Percentiles rank a stretch among this genome's conserved stretches.
Evolutionary conservation across 37 sponge, comb jelly and placozoan genomes (phyloP).

Genomic region (Oscarella lobularis): DNA sequence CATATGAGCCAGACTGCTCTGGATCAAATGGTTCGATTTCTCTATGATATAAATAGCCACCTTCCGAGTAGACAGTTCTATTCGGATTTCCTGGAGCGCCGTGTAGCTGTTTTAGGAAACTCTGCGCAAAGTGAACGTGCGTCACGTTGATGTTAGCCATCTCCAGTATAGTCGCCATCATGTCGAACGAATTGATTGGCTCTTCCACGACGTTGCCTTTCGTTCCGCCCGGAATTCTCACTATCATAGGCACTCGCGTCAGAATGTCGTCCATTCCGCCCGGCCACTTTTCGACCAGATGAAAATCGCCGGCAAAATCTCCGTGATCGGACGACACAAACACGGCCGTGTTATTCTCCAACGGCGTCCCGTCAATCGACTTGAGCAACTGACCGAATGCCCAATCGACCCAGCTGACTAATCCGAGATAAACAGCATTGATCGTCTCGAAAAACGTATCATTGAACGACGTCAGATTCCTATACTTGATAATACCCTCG

Average conservation of each 20-base stretch:
- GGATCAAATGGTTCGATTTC: constrained; percentile 6
- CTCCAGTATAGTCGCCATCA: constrained; percentile 3
- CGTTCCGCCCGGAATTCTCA: constrained; percentile 1
- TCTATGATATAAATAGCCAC: not conserved
- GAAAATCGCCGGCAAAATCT: not conserved
- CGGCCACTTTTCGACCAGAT: constrained; percentile 9
- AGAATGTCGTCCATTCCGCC: constrained; percentile 9
- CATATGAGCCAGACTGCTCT: not conserved
- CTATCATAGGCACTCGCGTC: constrained; percentile 7
- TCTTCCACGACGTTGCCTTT: not conserved
- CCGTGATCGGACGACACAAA: constrained; percentile 10
- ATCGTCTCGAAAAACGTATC: constrained; percentile 3
- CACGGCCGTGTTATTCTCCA: not conserved
- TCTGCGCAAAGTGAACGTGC: constrained; percentile 3
- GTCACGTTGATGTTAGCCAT: constrained; percentile 4
- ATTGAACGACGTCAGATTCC: not conserved
- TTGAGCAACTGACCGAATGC: not conserved
- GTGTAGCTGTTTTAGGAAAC: not conserved
- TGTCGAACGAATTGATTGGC: constrained; percentile 9
- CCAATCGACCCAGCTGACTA: constrained; percentile 7
- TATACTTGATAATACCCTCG: constrained; percentile 1
- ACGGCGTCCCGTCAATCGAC: not conserved
- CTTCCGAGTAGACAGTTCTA: constrained; percentile 1
- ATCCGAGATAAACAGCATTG: constrained; percentile 4
- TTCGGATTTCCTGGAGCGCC: not conserved